Base-by-base conservation (phyloP, 2,888 invertebrate genomes). In the Elegia similella region DNA sequence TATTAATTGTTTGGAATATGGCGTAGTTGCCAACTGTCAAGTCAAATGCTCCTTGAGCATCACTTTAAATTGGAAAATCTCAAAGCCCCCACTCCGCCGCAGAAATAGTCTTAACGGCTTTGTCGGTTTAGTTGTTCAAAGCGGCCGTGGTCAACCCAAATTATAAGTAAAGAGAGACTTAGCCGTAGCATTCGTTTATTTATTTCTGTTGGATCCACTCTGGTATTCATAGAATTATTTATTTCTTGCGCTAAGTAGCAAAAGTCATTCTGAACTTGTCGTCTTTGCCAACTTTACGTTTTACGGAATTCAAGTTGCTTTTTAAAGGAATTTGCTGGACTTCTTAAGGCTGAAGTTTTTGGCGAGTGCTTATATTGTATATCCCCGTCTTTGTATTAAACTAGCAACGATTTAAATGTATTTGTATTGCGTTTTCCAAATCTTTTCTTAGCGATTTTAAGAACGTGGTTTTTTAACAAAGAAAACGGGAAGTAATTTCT, bases 61-160 rank as follows among this genome's bases (percentile, higher is more conserved):
- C 13, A 7, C 50, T 32, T 32, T 50, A 52, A 52, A 52, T 42
- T 52, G 52, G 42, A 52, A 13, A 17, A 38, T 15, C 52, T 52
- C 52, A 52, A 52, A 52, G 52, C 42, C 34, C 1, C 32, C 50
- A 52, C 52, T 15, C 15, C 38, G 42, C 32, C 44, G n/a, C 53
- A 32, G 54, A 55, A 52, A 23, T 23, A 5, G 42, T 52, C 34
- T 52, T 52, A 52, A 52, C 38, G 52, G 38, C 38, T 52, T 52
- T 42, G 34, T 34, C 23, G 42, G 52, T 30, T 50, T 23, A 23
- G 23, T 38, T 7, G 32, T 30, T 30, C 53, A 42, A 53, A 53
- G 50, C 2, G 32, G 34, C n/a, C 13, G 44, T 13, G 54, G 54
- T 55, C 44, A 53, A 34, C 34, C 8, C 6, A 32, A 55, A 30